A percentile compares a stretch with the other conserved stretches of the same genome.
These are phyloP conservation scores for Premnoplex brunnescens DNA, from an alignment of 2,797 vertebrate genomes.

Conservation along the genomic window DNA sequence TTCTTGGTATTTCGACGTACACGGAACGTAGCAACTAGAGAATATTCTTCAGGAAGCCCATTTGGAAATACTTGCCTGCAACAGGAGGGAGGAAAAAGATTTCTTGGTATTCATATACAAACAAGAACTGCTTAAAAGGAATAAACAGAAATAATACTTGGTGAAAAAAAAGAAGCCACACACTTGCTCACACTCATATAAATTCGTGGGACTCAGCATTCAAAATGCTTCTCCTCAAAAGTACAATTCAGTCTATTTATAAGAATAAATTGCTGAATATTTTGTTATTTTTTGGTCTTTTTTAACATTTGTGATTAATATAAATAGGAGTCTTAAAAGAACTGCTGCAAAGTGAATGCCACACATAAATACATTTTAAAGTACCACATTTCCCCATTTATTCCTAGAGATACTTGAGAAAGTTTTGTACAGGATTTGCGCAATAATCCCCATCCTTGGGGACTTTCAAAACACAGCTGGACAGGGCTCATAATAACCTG, in stretches of 20 bases:
- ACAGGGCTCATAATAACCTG: background rate
- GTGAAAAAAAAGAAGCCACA: background rate
- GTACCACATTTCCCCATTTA: background rate
- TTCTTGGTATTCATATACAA: background rate
- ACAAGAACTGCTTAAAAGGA: background rate
- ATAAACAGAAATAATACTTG: background rate
- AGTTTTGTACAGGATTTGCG: background rate
- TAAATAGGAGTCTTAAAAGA: background rate
- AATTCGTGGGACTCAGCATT: background rate
- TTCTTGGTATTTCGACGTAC: conserved; percentile 91
- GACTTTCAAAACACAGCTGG: conserved; percentile 2
- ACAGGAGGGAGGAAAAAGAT: background rate
- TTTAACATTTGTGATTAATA: background rate
- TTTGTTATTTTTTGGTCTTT: background rate
- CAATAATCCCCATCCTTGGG: background rate
- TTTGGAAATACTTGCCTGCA: conserved; percentile 87
- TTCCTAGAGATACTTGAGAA: background rate
- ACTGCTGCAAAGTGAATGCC: background rate
- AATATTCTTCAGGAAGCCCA: conserved; percentile 89
- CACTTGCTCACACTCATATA: background rate
- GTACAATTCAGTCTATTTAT: background rate
- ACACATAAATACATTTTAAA: background rate
- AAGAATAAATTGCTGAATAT: background rate
- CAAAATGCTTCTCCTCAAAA: background rate
- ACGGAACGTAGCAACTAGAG: conserved; percentile 85